Conservation (phyloP, 64 coral and sea anemone genomes). For the Trachythela sp. region DNA sequence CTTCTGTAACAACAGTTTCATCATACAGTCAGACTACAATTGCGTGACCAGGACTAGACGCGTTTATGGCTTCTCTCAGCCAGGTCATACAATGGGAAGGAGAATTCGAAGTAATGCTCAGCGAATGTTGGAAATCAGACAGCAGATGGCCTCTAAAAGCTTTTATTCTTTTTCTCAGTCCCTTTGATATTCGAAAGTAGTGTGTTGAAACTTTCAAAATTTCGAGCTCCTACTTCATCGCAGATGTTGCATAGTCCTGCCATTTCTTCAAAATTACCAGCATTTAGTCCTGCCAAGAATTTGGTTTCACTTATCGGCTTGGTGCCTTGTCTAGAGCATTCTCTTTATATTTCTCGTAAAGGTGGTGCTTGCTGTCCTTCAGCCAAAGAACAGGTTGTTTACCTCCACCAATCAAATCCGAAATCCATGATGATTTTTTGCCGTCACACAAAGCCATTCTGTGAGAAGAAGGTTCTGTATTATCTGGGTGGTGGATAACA, state of each 20-base stretch:
- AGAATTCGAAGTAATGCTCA: conserved; percentile 24
- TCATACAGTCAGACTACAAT: conserved; percentile 60
- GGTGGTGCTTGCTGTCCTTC: conserved; percentile 36
- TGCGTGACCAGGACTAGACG: conserved; percentile 33
- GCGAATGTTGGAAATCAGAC: conserved; percentile 23
- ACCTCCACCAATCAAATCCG: conserved; percentile 21
- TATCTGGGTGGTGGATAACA: conserved; percentile 49
- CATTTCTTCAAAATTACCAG: conserved; percentile 56
- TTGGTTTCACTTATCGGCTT: conserved; percentile 25
- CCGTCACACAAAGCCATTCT: conserved; percentile 29
- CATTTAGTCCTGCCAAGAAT: conserved; percentile 32
- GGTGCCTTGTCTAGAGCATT: conserved; percentile 17
- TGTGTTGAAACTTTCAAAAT: conserved; percentile 33
- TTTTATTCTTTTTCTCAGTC: conserved; percentile 7
- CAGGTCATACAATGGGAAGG: conserved; percentile 53
- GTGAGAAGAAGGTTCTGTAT: conserved; percentile 33
- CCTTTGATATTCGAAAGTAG: not conserved
- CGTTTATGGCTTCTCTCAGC: not conserved
- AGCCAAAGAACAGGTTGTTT: conserved; percentile 48
- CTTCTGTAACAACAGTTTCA: conserved; percentile 49
- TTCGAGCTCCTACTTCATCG: conserved; percentile 38
- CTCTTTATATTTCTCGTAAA: conserved; percentile 32
- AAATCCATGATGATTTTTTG: conserved; percentile 39
- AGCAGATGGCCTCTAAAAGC: conserved; percentile 40
- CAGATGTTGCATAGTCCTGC: conserved; percentile 47